Evolutionary conservation across 2,888 invertebrate genomes (phyloP).

Genomic region (Cheilosia pagana): DNA sequence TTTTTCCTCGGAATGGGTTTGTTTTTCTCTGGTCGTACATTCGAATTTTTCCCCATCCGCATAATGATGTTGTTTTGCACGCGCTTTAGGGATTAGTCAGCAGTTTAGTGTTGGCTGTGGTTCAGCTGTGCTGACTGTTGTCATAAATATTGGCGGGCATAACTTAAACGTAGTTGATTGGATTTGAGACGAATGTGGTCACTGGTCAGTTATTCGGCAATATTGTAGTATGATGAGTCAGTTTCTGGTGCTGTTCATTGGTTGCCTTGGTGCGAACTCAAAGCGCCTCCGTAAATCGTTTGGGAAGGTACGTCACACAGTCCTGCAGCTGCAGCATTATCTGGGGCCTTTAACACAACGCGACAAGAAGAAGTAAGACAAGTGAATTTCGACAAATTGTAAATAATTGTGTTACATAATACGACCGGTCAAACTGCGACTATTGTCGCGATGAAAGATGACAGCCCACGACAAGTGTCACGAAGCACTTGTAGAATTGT

Average conservation of each 20-base stretch:
- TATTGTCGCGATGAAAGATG: too few species aligned
- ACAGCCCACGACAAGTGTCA: too few species aligned
- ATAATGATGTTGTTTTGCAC: not conserved
- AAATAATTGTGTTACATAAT: too few species aligned
- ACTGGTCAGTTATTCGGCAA: not conserved
- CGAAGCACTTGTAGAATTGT: too few species aligned
- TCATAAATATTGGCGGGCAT: not conserved
- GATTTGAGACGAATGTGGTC: slow-evolving; percentile 1
- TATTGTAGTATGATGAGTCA: not conserved
- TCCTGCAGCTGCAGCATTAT: too few species aligned
- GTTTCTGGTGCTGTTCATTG: not conserved
- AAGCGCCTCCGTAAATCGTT: too few species aligned
- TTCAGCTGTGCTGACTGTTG: not conserved
- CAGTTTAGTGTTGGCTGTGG: slow-evolving; percentile 21
- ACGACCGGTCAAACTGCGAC: too few species aligned
- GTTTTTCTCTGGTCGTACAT: not conserved
- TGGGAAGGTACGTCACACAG: too few species aligned
- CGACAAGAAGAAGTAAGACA: too few species aligned
- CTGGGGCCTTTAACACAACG: too few species aligned
- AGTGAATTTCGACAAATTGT: too few species aligned
- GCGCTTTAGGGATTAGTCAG: slow-evolving; percentile 13
- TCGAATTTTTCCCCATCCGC: slow-evolving; percentile 2
- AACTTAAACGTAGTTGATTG: slow-evolving; percentile 22
- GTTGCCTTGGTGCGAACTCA: too few species aligned
- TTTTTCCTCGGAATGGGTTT: slow-evolving; percentile 13